A percentile compares a stretch with the other conserved stretches of the same genome.
Conservation (phyloP, 2,113 vertebrate genomes). For the Tringa solitaria region DNA sequence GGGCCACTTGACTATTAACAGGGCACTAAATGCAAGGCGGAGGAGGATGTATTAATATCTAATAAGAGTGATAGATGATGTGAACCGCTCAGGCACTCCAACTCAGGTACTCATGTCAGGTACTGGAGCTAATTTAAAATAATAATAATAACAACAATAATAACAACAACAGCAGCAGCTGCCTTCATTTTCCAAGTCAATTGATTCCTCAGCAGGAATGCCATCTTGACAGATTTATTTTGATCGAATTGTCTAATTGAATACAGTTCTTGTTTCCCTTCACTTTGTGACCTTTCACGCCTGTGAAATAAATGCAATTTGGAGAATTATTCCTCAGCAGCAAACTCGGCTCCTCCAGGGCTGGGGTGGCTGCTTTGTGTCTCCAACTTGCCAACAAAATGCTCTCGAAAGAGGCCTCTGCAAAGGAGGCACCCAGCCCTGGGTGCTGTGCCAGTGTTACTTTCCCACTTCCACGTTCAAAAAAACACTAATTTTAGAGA, state of each 20-base stretch:
- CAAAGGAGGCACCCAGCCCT: conserved; percentile 21
- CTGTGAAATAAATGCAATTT: conserved; percentile 73
- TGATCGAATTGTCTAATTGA: conserved; percentile 77
- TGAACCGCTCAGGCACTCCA: not conserved
- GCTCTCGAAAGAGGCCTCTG: conserved; percentile 12
- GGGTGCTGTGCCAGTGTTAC: not conserved
- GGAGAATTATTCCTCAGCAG: conserved; percentile 69
- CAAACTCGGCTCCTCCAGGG: conserved; percentile 48
- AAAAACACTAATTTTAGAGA: not conserved
- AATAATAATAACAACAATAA: conserved; percentile 61
- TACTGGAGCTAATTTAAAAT: conserved; percentile 51
- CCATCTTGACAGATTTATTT: conserved; percentile 75
- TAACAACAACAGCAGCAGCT: conserved; percentile 25
- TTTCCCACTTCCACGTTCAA: not conserved
- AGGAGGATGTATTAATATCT: conserved; percentile 56
- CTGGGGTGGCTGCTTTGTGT: not conserved
- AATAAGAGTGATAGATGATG: conserved; percentile 59
- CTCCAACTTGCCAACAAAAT: conserved; percentile 26
- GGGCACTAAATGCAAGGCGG: not conserved
- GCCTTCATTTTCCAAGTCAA: conserved; percentile 59
- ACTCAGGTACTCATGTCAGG: not conserved
- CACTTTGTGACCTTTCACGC: conserved; percentile 64
- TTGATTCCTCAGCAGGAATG: conserved; percentile 68
- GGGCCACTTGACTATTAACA: conserved; percentile 57
- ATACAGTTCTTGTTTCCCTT: conserved; percentile 66